A percentile compares a stretch with the other conserved stretches of the same genome.
These are phyloP conservation scores for Nannospalax galili DNA, from an alignment of 2,113 vertebrate genomes.

Conservation along the genomic window DNA sequence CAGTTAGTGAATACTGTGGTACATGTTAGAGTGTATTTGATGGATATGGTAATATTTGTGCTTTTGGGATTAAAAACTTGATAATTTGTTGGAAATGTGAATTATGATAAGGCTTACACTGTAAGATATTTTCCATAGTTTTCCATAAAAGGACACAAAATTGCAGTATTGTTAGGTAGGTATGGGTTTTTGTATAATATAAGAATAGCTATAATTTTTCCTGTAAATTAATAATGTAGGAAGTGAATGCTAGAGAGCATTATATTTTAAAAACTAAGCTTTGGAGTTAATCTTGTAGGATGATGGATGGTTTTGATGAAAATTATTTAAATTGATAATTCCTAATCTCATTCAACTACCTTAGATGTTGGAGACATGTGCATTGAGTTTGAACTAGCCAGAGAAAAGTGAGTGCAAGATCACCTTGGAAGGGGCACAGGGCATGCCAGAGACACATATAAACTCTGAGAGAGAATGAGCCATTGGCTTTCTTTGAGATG, in stretches of 20 bases:
- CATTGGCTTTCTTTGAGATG: not conserved
- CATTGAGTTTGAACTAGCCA: not conserved
- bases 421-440: fast-evolving
- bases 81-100: not conserved
- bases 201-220: not conserved
- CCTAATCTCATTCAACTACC: not conserved
- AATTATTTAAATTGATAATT: not conserved
- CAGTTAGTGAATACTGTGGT: not conserved
- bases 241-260: not conserved
- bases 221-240: not conserved
- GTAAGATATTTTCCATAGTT: not conserved
- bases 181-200: not conserved
- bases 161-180: not conserved
- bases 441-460: not conserved
- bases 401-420: not conserved
- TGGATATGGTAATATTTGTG: not conserved
- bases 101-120: not conserved
- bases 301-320: conserved; percentile 5
- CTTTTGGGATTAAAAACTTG: not conserved
- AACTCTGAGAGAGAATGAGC: not conserved
- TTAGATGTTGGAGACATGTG: not conserved
- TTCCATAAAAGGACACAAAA: not conserved
- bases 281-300: not conserved
- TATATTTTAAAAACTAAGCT: not conserved
- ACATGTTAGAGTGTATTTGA: not conserved